Conservation (phyloP, 1,140 invertebrate species). For the Listronotus bonariensis region DNA sequence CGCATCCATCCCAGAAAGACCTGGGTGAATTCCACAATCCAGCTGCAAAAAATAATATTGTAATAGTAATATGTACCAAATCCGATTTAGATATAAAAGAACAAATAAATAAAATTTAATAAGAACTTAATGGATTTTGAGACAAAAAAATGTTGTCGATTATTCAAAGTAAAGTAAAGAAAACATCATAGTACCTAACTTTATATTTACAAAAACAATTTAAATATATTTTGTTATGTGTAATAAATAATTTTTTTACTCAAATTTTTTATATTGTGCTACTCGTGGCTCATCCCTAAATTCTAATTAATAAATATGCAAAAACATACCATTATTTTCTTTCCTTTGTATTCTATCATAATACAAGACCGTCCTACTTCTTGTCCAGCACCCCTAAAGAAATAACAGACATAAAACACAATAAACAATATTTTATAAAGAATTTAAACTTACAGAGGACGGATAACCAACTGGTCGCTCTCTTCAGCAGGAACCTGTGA, state of each 20-base stretch:
- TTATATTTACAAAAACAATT: no score
- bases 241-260: no score
- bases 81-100: no score
- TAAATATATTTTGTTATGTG: no score
- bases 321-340: constrained; percentile 89
- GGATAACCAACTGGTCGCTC: constrained; percentile 81
- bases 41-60: constrained; percentile 62
- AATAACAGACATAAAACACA: background rate
- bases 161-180: no score
- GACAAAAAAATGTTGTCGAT: no score
- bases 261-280: constrained; percentile 13
- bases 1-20: constrained; percentile 94
- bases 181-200: no score
- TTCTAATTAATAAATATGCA: constrained; percentile 16
- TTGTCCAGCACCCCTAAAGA: constrained; percentile 91
- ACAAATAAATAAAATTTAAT: no score
- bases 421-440: constrained; percentile 5
- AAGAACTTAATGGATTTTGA: no score
- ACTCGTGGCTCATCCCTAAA: background rate
- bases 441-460: constrained; percentile 70
- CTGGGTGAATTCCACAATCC: constrained; percentile 99
- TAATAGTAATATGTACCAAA: no score
- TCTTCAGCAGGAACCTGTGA: constrained; percentile 78
- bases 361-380: constrained; percentile 99
- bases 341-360: constrained; percentile 98